Base-by-base conservation (phyloP, 2,888 invertebrate species). In the Noctua janthina region DNA sequence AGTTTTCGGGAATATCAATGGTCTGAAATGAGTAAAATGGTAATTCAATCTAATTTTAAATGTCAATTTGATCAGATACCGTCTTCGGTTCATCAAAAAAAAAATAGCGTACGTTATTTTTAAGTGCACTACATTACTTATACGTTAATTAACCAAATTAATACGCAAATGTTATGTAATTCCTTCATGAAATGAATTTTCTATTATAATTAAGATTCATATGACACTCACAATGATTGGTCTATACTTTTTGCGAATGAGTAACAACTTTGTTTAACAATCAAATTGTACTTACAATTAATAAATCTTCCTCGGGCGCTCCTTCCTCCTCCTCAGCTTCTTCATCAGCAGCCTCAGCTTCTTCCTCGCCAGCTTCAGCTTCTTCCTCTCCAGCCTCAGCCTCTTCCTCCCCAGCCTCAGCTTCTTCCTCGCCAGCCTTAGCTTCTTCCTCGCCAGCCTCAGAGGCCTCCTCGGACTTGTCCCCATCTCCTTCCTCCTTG, bases 1-100 rank as follows among this genome's bases (percentile, higher is more conserved):
- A 96, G 88, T 98, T 98, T 91, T 98, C 97, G 8, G 98, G 98
- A 88, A 98, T 98, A 92, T 98, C 98, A 88, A 97, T 97, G 92
- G 98, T 98, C 97, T 98, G 95, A 76, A 97, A 96, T 62, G 13
- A 29, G 20, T 10, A 64, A 15, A 39, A 35, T 51, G 4, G 0
- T n/a, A 15, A 56, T 70, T 62, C 43, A 15, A 35, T n/a, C 10
- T 10, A 17, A 35, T 20, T 20, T 46, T 68, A 13, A 68, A 46
- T 67, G n/a, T 46, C 15, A 68, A 46, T 46, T 46, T 17, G 1
- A 67, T 67, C 43, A 67, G 2, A 43, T 10, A 67, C 3, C 2
- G 46, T n/a, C n/a, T n/a, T 68, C 46, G 23, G 11, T 43, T n/a
- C n/a, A n/a, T 23, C 13, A 67, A 67, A 4, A n/a, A 29, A 29